Base-by-base conservation (phyloP, 64 coral and sea anemone genomes). In the Porites lutea region DNA sequence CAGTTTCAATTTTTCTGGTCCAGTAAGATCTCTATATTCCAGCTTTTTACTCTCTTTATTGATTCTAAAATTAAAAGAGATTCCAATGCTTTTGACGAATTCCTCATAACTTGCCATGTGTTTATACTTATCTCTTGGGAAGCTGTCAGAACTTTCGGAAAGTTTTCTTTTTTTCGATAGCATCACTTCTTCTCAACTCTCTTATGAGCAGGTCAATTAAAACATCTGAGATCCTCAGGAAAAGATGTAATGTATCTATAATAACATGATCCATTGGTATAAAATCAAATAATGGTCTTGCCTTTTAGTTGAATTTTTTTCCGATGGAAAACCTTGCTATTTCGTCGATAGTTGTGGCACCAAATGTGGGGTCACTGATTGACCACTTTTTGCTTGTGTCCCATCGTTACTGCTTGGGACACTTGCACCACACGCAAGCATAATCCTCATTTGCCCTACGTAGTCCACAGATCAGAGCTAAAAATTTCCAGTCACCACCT, bases 391-490 rank as follows among this genome's bases (percentile, higher is more conserved):
- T 94, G n/a, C 62, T 89, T 13, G 50, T 75, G 47, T 83, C 60
- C 64, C 18, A 83, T 6, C 87, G 64, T n/a, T 93, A 27, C 16
- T 59, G 2, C 48, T 68, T 88, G 45, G 92, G 86, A 54, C 92
- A 94, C 70, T 89, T 94, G 81, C 92, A 94, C 92, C 92, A 89
- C 12, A 94, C 78, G 52, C 92, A 94, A 45, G 92, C 92, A 89
- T 94, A 66, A 54, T 94, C 92, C 12, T 94, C 67, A 76, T 89
- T 94, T 58, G 87, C 86, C 27, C 18, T 75, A 2, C 92, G 86
- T 20, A 94, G 59, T 2, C 82, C 86, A 94, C 78, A 89, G 47
- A 86, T 70, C 59, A 92, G 58, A 12, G 92, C 86, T 58, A 88
- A 93, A 62, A 93, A 82, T 88, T 93, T 93, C 84, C 78, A 94